Evolutionary conservation across 2,113 vertebrate genomes (phyloP), one percentile per base, ranked within the genome.

Genomic region (Felis chaus): DNA sequence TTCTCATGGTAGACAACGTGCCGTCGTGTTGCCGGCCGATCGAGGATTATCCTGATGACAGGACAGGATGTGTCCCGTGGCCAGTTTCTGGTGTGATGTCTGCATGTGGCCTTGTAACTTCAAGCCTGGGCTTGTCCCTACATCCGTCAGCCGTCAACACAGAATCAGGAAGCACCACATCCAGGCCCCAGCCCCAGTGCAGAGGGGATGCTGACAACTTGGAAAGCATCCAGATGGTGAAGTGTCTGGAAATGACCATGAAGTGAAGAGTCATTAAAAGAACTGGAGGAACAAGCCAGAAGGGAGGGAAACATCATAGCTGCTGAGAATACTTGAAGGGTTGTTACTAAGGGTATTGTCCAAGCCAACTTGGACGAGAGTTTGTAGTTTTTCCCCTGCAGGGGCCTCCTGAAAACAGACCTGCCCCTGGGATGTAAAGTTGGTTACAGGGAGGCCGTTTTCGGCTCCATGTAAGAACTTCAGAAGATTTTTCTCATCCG

Each of bases 201-300:
- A 14, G 89, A 29, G 74, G 19, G 63, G 74, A 83, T 27, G 48
- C 65, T n/a, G 36, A 68, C 19, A 1, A 15, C 86, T 74, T 78
- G 86, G 76, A 45, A 31, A 61, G 53, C 27, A 16, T 65, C 89
- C 33, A 23, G 61, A 48, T 11, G 23, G 36, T 19, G 21, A 45
- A 76, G 36, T 7, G 10, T 84, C 80, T 94, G 93, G 84, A 92
- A 95, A 48, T 45, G 83, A 65, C 83, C 68, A 16, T 57, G 48
- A 19, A 57, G 48, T 16, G 29, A 81, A 31, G n/a, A 18, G 14
- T 3, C 4, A 33, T 74, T 41, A 65, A 36, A 63, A 95, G 80
- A 80, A 68, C 27, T 0, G 10, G 41, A 31, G 50, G 4, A 50
- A 29, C 45, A 55, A 4, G 7, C 61, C 27, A 27, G 65, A 21